Base-by-base conservation (phyloP, 2,888 invertebrate genomes). In the Sipha maydis region DNA sequence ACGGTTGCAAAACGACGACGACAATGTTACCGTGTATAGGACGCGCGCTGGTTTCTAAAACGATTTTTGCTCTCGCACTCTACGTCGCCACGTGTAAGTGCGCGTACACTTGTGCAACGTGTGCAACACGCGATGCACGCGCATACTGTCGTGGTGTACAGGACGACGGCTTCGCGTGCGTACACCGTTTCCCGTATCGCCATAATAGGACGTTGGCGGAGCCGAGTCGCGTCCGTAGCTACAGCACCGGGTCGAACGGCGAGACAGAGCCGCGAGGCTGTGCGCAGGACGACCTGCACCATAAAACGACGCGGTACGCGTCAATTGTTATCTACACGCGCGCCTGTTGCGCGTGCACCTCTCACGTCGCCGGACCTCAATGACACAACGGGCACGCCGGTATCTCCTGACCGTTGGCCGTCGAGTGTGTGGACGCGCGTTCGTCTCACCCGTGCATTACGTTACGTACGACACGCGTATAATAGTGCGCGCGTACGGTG, bases 181-280 rank as follows among this genome's bases (percentile, higher is more conserved):
- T 75, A 17, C 41, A 76, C 77, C 41, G 28, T 48, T 78, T 54
- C 78, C n/a, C 34, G 34, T 34, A 2, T 11, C 38, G 48, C 78
- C 78, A 78, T 78, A 78, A 78, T 78, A 78, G 78, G 78, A 78
- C 25, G 77, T 54, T 78, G n/a, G n/a, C n/a, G 28, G 69, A 28
- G 48, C 69, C 9, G 14, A 28, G 69, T 31, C 28, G 28, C 2
- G 28, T 69, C 61, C 25, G 71, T 9, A 11, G 28, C 67, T 28
- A n/a, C 61, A 61, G 48, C 28, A 25, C 28, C n/a, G 69, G 25
- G 69, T 0, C 41, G 38, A 3, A 7, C 38, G 38, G 38, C 11
- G 9, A 41, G 8, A 25, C 61, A 61, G 25, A 4, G 69, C 34
- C 34, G 4, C 71, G 31, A 71, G 71, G 71, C 31, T 71, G 25